Evolutionary conservation across 2,113 vertebrate genomes (phyloP), one percentile per base, ranked within the genome.

Genomic region (Alectura lathami): DNA sequence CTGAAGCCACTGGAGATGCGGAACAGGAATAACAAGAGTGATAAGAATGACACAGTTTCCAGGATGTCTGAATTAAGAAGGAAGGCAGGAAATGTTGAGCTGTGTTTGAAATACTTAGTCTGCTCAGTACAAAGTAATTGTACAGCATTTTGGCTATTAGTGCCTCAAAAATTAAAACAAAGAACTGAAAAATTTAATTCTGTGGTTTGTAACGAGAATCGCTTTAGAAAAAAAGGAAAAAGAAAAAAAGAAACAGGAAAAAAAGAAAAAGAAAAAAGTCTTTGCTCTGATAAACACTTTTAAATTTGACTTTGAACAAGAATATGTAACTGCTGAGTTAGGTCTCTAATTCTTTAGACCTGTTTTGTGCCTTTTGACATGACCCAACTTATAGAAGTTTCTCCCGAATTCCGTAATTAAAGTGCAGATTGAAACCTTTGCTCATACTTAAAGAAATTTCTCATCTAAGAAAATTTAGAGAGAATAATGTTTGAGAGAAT

Each of bases 51-150:
- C 85, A 96, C 95, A 34, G 62, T 96, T 96, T 94, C 88, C 73
- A 91, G 79, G 83, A 94, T 53, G 7, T 48, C 75, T 94, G 95
- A 96, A 96, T 89, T 93, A 89, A 94, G 94, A 91, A 95, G 91
- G 89, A 91, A 96, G 89, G 42, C 56, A 78, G 56, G 56, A 94
- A 76, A 86, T 69, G 72, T 42, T 83, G 82, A 86, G 30, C 64
- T 81, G 43, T 2, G 2, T 96, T 93, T 97, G 94, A 95, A 96
- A 95, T 63, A 69, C 51, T 89, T 87, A 83, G 67, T 86, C 69
- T 75, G 51, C 60, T 77, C 83, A 86, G 50, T 74, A 81, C 47
- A 53, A 70, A 83, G 68, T 93, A 76, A 89, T 81, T 96, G 67
- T 43, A 63, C 72, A 60, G 9, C 17, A 1, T 88, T 94, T 91